Evolutionary conservation across 2,113 vertebrate species (phyloP), one percentile per base, ranked within the genome.

Genomic region (Rhineura floridana): DNA sequence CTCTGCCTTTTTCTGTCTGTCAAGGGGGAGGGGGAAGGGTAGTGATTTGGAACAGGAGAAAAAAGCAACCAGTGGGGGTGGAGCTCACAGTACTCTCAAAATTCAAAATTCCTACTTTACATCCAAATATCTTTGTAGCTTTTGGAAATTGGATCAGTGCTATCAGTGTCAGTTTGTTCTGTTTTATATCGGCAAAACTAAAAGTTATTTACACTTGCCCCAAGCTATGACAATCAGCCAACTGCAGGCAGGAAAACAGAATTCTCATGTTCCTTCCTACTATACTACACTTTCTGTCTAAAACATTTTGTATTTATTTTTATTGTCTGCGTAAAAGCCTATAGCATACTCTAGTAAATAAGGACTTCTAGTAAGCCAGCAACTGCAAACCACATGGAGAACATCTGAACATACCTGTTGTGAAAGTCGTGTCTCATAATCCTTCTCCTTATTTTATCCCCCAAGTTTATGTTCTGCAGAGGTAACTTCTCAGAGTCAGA

Each of bases 391-490:
- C 90, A 46, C 8, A 70, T 63, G 81, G 80, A 69, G 86, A 88
- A 92, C 52, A 28, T 59, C 65, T 87, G 25, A 91, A 28, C 39
- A 80, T 89, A 48, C 80, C 33, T 83, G 50, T 55, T 93, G 87
- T 84, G 88, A 95, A 73, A 46, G 50, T 44, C 5, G 30, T n/a
- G 12, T 62, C 88, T 83, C 83, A 67, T 82, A 84, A 75, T 83
- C 73, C 25, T 86, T 92, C 44, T 33, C 30, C 69, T 75, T n/a
- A 55, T 59, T 55, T 30, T 55, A 30, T n/a, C n/a, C 28, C 39
- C 23, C 19, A 81, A 80, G 46, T 67, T n/a, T 72, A 94, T 76
- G 10, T 86, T 83, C 88, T 90, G 65, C 9, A 73, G 89, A 92
- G 44, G 6, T 84, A 83, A 48, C 39, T 78, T 89, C 85, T 46